Conservation (phyloP, 1,140 invertebrate species). For the Panulirus ornatus region DNA sequence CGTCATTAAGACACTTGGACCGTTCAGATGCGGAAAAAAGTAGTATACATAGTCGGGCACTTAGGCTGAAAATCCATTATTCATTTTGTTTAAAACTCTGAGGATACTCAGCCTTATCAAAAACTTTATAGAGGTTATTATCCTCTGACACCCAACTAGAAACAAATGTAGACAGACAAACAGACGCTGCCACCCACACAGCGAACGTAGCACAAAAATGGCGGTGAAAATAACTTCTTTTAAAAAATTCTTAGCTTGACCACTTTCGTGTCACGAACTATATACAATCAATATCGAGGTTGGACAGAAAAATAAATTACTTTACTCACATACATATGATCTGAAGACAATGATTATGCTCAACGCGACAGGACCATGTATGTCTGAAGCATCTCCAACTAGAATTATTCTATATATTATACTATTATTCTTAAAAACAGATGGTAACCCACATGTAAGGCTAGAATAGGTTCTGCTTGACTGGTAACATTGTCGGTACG, state of each 20-base stretch:
- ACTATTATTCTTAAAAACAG: slow-evolving; percentile 66
- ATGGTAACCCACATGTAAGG: slow-evolving; percentile 70
- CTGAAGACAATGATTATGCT: slow-evolving; percentile 32
- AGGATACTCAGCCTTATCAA: slow-evolving; percentile 31
- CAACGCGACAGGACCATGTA: slow-evolving; percentile 35
- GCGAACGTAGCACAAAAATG: slow-evolving; percentile 35
- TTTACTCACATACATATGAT: slow-evolving; percentile 57
- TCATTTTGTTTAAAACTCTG: no score
- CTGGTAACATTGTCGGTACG: slow-evolving; percentile 59
- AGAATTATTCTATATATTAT: slow-evolving; percentile 67
- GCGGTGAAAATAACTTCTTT: slow-evolving; percentile 21
- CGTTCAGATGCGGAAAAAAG: slow-evolving; percentile 40
- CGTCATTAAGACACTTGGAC: slow-evolving; percentile 67
- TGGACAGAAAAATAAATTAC: slow-evolving; percentile 70
- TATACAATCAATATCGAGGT: slow-evolving; percentile 46
- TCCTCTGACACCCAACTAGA: slow-evolving; percentile 56
- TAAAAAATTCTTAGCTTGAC: slow-evolving; percentile 7
- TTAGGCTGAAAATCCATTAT: slow-evolving; percentile 10
- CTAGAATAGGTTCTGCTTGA: slow-evolving; percentile 68
- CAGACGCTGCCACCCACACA: slow-evolving; percentile 30
- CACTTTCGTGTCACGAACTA: slow-evolving; percentile 41
- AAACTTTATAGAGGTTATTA: slow-evolving; percentile 15
- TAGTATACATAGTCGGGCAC: slow-evolving; percentile 20
- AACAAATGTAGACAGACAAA: slow-evolving; percentile 41
- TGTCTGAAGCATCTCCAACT: slow-evolving; percentile 56